Conservation (phyloP, 2,113 vertebrate species). For the Chrysemys picta region DNA sequence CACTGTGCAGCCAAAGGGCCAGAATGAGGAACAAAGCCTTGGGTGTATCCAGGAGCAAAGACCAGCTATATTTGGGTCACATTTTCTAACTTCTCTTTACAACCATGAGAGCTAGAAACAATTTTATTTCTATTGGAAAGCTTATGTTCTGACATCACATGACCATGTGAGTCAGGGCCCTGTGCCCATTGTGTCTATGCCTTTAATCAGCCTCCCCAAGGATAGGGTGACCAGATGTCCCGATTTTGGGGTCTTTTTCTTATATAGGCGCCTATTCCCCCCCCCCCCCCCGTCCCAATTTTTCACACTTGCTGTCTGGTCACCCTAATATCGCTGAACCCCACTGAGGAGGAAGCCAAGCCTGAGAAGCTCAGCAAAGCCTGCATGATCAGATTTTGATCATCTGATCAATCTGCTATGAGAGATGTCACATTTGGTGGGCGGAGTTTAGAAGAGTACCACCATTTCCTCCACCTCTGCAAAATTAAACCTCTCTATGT, state of each 20-base stretch:
- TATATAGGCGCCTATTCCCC: too few species aligned
- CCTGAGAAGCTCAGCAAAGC: not conserved
- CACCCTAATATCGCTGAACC: not conserved
- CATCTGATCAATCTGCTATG: not conserved
- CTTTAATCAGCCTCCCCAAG: not conserved
- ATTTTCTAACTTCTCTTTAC: not conserved
- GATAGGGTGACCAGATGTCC: too few species aligned
- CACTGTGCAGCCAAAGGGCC: not conserved
- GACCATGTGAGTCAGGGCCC: not conserved
- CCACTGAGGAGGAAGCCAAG: not conserved
- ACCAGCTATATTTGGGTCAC: not conserved
- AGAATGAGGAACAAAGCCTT: not conserved
- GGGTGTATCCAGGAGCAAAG: not conserved
- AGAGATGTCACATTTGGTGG: not conserved
- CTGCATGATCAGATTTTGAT: not conserved
- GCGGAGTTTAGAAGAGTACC: not conserved
- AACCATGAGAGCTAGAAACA: not conserved
- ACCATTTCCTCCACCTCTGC: not conserved
- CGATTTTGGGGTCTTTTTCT: too few species aligned
- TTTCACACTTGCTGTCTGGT: too few species aligned
- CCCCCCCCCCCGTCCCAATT: too few species aligned
- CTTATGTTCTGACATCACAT: not conserved
- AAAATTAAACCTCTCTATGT: not conserved
- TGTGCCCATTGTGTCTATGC: too few species aligned
- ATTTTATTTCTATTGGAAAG: not conserved